Conservation (phyloP, 2,888 invertebrate species). For the Cerastoderma edule region DNA sequence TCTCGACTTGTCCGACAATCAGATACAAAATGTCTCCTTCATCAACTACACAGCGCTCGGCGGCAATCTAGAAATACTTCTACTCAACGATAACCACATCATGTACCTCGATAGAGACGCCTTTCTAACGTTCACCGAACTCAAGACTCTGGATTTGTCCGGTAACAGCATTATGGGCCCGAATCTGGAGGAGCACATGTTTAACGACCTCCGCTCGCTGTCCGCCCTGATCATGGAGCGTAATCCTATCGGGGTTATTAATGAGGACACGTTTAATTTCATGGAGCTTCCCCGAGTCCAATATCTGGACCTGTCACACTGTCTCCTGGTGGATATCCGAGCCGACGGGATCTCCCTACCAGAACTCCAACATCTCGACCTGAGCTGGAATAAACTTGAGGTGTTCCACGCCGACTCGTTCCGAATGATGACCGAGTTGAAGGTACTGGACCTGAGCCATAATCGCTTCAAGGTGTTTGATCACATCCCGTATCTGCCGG, state of each 20-base stretch:
- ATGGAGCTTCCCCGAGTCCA: slow-evolving; percentile 40
- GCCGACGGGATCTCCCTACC: slow-evolving; percentile 33
- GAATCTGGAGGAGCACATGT: slow-evolving; percentile 29
- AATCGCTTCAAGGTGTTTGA: slow-evolving; percentile 42
- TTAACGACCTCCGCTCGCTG: slow-evolving; percentile 38
- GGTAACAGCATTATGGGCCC: slow-evolving; percentile 40
- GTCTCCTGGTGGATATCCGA: slow-evolving; percentile 41
- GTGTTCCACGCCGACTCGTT: slow-evolving; percentile 30
- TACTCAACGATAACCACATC: slow-evolving; percentile 44
- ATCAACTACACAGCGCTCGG: slow-evolving; percentile 28
- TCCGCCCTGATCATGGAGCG: slow-evolving; percentile 30
- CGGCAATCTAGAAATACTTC: slow-evolving; percentile 18
- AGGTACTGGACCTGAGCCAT: slow-evolving; percentile 53
- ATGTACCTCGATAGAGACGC: slow-evolving; percentile 25
- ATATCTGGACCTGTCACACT: slow-evolving; percentile 49
- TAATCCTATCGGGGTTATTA: slow-evolving; percentile 47
- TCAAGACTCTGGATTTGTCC: slow-evolving; percentile 48
- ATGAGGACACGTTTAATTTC: slow-evolving; percentile 43
- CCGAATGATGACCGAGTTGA: slow-evolving; percentile 35
- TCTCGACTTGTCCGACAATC: slow-evolving; percentile 47
- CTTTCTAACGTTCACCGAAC: slow-evolving; percentile 31
- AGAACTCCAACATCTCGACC: slow-evolving; percentile 34
- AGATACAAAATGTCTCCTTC: slow-evolving; percentile 39
- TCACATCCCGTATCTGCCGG: slow-evolving; percentile 48
- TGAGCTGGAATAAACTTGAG: slow-evolving; percentile 52